Percentiles rank a stretch among this genome's conserved stretches.
phyloP scores from a whole-genome alignment of 1,140 invertebrate genomes.

The Ephestia elutella region DNA sequence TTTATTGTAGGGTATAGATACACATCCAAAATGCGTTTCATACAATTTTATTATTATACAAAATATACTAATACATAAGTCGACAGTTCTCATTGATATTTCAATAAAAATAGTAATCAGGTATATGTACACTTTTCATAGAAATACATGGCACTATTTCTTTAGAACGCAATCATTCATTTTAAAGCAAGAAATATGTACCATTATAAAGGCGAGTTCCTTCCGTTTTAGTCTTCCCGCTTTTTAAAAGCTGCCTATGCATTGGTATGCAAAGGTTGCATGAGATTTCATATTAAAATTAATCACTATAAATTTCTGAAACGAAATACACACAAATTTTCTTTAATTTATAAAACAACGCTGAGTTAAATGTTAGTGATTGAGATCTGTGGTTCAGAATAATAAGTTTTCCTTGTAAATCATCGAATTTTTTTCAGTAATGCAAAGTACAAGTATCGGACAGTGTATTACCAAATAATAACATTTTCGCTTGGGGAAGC shows the following conservation, averaged over 20 bases:
- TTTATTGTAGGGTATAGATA: constrained; percentile 30
- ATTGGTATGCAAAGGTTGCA: not conserved
- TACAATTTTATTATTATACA: constrained; percentile 55
- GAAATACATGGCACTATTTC: constrained; percentile 64
- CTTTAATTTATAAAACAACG: not conserved
- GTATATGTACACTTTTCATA: constrained; percentile 57
- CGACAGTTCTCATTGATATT: constrained; percentile 47
- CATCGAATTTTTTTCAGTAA: no score
- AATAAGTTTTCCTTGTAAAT: no score
- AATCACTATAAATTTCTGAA: not conserved
- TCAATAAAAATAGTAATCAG: constrained; percentile 49
- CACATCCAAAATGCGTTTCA: constrained; percentile 42
- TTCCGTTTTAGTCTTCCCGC: no score
- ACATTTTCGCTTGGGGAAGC: not conserved
- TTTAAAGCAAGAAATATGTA: constrained; percentile 51
- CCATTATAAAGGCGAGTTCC: constrained; percentile 21
- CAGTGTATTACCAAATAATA: not conserved
- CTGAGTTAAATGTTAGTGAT: not conserved
- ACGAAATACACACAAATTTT: not conserved
- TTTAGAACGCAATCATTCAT: constrained; percentile 50
- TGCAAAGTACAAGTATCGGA: no score
- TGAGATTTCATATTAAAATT: constrained; percentile 2
- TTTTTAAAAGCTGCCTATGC: no score
- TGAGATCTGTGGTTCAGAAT: not conserved
- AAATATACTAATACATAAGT: constrained; percentile 50